Evolutionary conservation across 2,797 vertebrate genomes (phyloP).

Genomic region (Ptychadena robeensis): DNA sequence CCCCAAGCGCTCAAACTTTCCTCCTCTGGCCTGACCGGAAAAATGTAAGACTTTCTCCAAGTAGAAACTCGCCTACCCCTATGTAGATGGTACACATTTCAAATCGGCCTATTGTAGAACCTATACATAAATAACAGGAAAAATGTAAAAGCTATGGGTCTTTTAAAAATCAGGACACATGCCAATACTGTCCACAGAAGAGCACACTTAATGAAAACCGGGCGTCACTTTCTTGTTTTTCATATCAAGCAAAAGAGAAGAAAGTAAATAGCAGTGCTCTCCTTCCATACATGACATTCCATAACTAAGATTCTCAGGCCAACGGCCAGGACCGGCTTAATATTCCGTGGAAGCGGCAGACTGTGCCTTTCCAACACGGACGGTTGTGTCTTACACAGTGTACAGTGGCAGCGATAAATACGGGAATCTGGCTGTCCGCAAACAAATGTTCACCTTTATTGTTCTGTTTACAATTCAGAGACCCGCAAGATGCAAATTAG

Average conservation of each 20-base stretch:
- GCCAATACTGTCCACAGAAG: background rate
- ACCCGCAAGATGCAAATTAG: too few relatives aligned
- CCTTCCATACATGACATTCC: slow-evolving; percentile 30
- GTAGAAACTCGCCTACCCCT: too few relatives aligned
- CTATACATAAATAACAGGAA: too few relatives aligned
- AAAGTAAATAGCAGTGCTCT: slow-evolving; percentile 41
- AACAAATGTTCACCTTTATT: slow-evolving; percentile 11
- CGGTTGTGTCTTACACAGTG: background rate
- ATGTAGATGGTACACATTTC: too few relatives aligned
- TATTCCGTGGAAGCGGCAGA: background rate
- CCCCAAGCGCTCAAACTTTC: too few relatives aligned
- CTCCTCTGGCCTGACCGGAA: too few relatives aligned
- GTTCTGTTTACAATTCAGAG: background rate
- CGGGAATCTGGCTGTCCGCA: slow-evolving; percentile 6
- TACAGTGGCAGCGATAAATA: slow-evolving; percentile 17
- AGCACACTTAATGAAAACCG: background rate
- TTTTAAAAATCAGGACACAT: too few relatives aligned
- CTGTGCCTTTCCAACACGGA: slow-evolving; percentile 40
- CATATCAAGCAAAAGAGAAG: slow-evolving; percentile 40
- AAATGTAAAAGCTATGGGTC: too few relatives aligned
- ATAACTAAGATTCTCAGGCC: slow-evolving; percentile 18
- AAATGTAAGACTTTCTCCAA: too few relatives aligned
- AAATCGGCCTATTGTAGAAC: too few relatives aligned
- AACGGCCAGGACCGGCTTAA: slow-evolving; percentile 38
- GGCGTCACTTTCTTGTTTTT: slow-evolving; percentile 25